Evolutionary conservation across 2,113 vertebrate species (phyloP), one percentile per base, ranked within the genome.

Genomic region (Laterallus jamaicensis): DNA sequence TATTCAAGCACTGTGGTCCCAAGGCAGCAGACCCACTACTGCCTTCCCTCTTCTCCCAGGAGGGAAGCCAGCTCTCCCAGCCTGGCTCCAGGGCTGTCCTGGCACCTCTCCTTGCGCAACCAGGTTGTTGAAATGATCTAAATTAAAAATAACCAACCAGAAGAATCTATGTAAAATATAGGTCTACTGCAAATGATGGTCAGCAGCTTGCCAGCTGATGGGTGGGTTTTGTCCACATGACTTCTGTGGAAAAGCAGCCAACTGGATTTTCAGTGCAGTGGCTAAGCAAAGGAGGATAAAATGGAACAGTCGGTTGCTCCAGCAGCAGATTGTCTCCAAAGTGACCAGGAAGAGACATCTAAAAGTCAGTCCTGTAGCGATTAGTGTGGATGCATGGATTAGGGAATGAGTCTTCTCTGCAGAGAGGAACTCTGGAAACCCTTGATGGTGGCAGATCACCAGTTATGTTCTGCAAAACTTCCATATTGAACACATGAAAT

Each of bases 331-430:
- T 54, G 39, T 15, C 39, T 39, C 49, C 29, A 68, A 9, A 73
- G 55, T 49, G 58, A 28, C 35, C 44, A 28, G 24, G 82, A 74
- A 64, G 44, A 75, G 25, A 60, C 5, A 40, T 10, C 10, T 79
- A 40, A 55, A 81, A 93, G 22, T 60, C 66, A 73, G 1, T 54
- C 55, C 35, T 88, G 32, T 15, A 9, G 0, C 58, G 22, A 3
- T 24, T 32, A 69, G 35, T 55, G 37, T 18, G 29, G 40, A 6
- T 9, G 12, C 9, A 6, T 11, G 11, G 14, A 37, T 49, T 12
- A 70, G 35, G 29, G 79, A 95, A 90, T 47, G 39, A 91, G 90
- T 71, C 88, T 64, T 66, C 89, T 90, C 63, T 94, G 85, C 40
- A 86, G 91, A n/a, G 19, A 93, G 50, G 32, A 96, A 31, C 47